These are phyloP conservation scores for Pheosia gnoma DNA, from an alignment of 2,888 invertebrate species.

Conservation along the genomic window DNA sequence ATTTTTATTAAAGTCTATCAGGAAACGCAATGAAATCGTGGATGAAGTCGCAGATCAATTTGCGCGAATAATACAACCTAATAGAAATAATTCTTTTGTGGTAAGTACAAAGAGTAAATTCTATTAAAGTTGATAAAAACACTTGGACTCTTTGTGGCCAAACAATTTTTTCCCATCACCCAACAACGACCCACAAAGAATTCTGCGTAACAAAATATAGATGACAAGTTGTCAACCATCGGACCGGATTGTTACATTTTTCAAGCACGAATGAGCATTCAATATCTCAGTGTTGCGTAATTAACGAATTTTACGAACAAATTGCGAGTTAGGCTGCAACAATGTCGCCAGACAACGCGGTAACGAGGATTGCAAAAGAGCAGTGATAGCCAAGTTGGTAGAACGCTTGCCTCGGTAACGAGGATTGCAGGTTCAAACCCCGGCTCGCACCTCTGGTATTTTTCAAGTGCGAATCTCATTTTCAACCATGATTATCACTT, in stretches of 20 bases:
- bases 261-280: conserved; percentile 45
- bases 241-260: conserved; percentile 36
- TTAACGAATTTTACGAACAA: conserved; percentile 46
- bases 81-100: conserved; percentile 1
- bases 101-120: conserved; percentile 15
- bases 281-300: conserved; percentile 39
- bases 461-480: too few relatives aligned
- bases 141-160: conserved; percentile 17
- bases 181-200: conserved; percentile 20
- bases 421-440: too few relatives aligned
- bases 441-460: too few relatives aligned
- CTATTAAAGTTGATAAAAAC: conserved; percentile 10
- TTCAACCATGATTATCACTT: too few relatives aligned
- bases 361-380: too few relatives aligned
- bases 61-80: neutral
- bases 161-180: conserved; percentile 17
- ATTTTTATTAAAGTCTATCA: neutral
- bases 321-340: conserved; percentile 34
- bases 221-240: conserved; percentile 33
- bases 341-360: neutral
- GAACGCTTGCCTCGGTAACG: too few relatives aligned
- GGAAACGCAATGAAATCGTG: neutral
- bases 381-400: too few relatives aligned
- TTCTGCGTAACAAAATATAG: conserved; percentile 32
- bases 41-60: neutral